Evolutionary conservation across 2,797 vertebrate species (phyloP).

Genomic region (Urosaurus nigricauda): DNA sequence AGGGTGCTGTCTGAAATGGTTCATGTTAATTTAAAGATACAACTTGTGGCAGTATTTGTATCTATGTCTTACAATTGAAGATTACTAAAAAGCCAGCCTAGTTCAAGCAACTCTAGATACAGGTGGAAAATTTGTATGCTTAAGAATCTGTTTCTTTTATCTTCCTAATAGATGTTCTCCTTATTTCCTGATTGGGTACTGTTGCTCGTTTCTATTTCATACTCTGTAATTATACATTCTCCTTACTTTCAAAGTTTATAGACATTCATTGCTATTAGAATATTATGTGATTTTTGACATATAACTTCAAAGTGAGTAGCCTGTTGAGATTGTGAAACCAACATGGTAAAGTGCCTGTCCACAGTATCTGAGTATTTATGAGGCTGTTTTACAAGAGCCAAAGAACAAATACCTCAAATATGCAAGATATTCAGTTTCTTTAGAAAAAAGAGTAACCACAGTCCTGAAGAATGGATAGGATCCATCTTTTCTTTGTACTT

Average conservation of each 20-base stretch:
- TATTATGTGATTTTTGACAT: not conserved
- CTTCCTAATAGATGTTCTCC: not conserved
- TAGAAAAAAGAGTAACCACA: constrained; percentile 5
- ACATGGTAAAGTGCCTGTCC: not conserved
- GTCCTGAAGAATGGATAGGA: not conserved
- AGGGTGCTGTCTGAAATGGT: constrained; percentile 34
- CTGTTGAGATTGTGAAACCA: not conserved
- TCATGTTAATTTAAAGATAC: constrained; percentile 5
- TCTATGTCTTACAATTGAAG: constrained; percentile 11
- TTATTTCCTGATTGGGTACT: not conserved
- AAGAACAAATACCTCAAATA: not conserved
- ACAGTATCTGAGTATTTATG: constrained; percentile 36
- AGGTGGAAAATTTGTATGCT: not conserved
- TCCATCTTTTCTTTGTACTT: not conserved
- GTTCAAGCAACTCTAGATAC: not conserved
- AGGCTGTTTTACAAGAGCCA: not conserved
- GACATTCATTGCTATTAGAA: not conserved
- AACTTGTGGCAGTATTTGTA: constrained; percentile 27
- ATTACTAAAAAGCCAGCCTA: constrained; percentile 10
- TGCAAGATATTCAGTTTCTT: not conserved
- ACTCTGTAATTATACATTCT: not conserved
- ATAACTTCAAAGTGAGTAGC: constrained; percentile 2
- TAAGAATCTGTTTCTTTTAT: constrained; percentile 20
- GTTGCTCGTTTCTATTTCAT: not conserved
- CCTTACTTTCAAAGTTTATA: not conserved